Conservation (phyloP, 2,888 invertebrate genomes). For the Lepidochitona cinerea region DNA sequence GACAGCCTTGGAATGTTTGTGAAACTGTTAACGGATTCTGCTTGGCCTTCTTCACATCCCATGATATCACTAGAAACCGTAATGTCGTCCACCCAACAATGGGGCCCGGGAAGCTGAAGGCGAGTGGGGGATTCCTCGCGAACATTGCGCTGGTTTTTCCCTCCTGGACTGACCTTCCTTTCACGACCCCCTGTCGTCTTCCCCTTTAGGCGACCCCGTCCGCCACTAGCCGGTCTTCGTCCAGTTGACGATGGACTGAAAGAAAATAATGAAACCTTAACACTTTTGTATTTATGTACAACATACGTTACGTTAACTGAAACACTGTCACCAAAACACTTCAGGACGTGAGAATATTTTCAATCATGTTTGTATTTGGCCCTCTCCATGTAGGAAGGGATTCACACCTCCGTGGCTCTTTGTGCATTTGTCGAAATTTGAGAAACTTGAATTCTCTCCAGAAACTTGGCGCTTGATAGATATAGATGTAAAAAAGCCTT, state of each 20-base stretch:
- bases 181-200: background rate
- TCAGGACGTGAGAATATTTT: too few relatives aligned
- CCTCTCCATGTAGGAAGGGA: too few relatives aligned
- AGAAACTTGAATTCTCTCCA: too few relatives aligned
- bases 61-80: background rate
- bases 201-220: background rate
- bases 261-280: too few relatives aligned
- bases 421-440: too few relatives aligned
- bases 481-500: too few relatives aligned
- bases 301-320: too few relatives aligned
- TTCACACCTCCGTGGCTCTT: too few relatives aligned
- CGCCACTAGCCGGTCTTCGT: background rate
- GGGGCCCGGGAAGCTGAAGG: background rate
- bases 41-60: background rate
- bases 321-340: too few relatives aligned
- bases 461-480: too few relatives aligned
- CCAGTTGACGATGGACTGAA: background rate
- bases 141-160: background rate
- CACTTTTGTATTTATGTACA: too few relatives aligned
- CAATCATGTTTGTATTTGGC: too few relatives aligned
- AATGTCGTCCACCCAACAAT: slow-evolving; percentile 1
- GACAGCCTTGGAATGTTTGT: background rate
- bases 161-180: background rate
- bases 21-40: background rate
- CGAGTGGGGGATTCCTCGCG: background rate